A percentile compares a stretch with the other conserved stretches of the same genome.
phyloP scores from a whole-genome alignment of 2,888 invertebrate species.

The Leptopilina syphax region DNA sequence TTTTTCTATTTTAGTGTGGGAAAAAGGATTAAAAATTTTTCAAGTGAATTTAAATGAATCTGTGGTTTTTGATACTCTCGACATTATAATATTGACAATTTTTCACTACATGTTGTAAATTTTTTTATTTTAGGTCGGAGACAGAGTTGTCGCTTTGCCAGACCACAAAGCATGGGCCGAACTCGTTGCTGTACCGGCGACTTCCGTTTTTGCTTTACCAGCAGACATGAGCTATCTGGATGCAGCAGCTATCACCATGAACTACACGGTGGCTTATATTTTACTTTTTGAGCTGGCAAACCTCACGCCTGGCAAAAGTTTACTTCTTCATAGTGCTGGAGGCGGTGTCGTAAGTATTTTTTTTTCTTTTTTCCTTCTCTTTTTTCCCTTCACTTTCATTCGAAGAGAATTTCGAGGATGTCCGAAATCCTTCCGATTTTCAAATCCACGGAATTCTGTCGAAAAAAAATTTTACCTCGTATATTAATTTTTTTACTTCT shows the following conservation, averaged over 20 bases:
- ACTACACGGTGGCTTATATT: slow-evolving; percentile 91
- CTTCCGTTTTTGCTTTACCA: slow-evolving; percentile 88
- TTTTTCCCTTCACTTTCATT: too few species aligned
- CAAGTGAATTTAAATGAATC: too few species aligned
- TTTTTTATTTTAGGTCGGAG: slow-evolving; percentile 81
- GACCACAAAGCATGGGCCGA: slow-evolving; percentile 94
- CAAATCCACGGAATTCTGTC: too few species aligned
- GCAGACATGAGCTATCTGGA: slow-evolving; percentile 86
- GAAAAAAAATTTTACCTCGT: too few species aligned
- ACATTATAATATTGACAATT: background rate
- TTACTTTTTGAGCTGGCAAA: slow-evolving; percentile 91
- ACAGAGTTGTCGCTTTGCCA: slow-evolving; percentile 89
- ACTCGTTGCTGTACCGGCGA: slow-evolving; percentile 87
- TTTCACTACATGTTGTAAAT: background rate
- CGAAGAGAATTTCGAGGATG: too few species aligned
- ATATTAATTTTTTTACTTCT: too few species aligned
- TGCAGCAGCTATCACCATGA: slow-evolving; percentile 90
- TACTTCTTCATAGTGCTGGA: slow-evolving; percentile 90
- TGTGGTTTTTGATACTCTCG: too few species aligned
- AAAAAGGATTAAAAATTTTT: too few species aligned
- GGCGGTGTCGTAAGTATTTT: slow-evolving; percentile 90
- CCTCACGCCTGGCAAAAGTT: slow-evolving; percentile 86
- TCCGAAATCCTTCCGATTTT: too few species aligned
- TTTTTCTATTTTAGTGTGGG: too few species aligned
- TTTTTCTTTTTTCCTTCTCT: background rate